Evolutionary conservation across 1,140 invertebrate species (phyloP).

Genomic region (Brachionus asplanchnoidis): DNA sequence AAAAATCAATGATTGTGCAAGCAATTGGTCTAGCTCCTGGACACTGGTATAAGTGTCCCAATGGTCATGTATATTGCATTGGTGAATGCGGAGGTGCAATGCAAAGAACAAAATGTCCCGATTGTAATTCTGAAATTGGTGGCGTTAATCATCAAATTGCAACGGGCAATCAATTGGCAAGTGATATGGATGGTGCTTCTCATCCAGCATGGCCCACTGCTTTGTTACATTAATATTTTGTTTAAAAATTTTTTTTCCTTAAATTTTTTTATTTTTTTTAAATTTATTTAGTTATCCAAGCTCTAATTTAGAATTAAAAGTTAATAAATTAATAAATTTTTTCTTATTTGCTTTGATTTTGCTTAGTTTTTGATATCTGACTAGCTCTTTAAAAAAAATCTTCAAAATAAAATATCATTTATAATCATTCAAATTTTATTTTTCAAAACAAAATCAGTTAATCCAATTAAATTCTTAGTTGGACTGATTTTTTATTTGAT

Average conservation of each 20-base stretch:
- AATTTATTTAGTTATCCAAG: not conserved
- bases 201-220: constrained; percentile 49
- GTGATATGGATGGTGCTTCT: constrained; percentile 52
- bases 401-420: no score
- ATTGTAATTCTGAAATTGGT: constrained; percentile 64
- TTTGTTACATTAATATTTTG: no score
- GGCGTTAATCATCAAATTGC: constrained; percentile 61
- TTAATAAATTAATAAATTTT: not conserved
- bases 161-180: constrained; percentile 58
- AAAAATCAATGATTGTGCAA: constrained; percentile 62
- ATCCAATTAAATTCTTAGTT: not conserved
- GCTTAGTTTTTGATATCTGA: no score
- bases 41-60: constrained; percentile 71
- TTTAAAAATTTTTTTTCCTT: not conserved
- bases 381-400: no score
- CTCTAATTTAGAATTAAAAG: not conserved
- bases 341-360: not conserved
- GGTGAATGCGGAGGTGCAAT: constrained; percentile 66
- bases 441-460: not conserved
- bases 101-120: constrained; percentile 61
- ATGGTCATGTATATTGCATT: constrained; percentile 50
- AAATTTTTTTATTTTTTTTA: not conserved
- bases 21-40: constrained; percentile 63
- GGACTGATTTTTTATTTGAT: not conserved
- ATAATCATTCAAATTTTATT: no score